A percentile compares a stretch with the other conserved stretches of the same genome.
Conservation (phyloP, 2,797 vertebrate genomes). For the Cyclura pinguis region DNA sequence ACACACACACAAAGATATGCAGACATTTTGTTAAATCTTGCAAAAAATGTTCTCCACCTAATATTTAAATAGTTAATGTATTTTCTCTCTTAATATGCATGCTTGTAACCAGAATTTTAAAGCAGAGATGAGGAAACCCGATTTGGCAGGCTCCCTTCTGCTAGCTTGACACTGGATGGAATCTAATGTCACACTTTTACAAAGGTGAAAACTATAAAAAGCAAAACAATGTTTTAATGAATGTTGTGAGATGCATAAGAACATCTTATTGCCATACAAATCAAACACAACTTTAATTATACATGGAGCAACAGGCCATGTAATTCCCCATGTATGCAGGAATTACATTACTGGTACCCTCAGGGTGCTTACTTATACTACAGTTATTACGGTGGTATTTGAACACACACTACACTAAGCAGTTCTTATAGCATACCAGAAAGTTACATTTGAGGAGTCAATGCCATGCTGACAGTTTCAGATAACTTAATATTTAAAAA, state of each 20-base stretch:
- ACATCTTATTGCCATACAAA: background rate
- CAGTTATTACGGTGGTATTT: constrained; percentile 3
- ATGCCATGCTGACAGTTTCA: constrained; percentile 31
- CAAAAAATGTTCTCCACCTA: background rate
- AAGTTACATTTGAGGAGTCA: constrained; percentile 14
- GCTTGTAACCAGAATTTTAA: too few species aligned
- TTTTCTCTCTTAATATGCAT: too few species aligned
- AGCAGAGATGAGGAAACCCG: too few species aligned
- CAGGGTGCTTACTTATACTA: background rate
- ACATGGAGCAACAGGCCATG: background rate
- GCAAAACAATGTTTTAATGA: background rate
- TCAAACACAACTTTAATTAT: background rate
- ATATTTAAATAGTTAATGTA: background rate
- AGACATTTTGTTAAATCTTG: background rate
- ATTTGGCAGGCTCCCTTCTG: too few species aligned
- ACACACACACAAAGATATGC: background rate
- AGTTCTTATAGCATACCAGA: background rate
- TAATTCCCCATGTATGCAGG: background rate
- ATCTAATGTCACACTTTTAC: background rate
- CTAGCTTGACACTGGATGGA: too few species aligned
- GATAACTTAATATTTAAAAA: constrained; percentile 30
- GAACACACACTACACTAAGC: constrained; percentile 8
- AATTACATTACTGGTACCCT: background rate
- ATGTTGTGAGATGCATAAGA: constrained; percentile 1
- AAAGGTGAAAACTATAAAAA: background rate